Base-by-base conservation (phyloP, 2,797 vertebrate genomes). In the Poecilia gillii region DNA sequence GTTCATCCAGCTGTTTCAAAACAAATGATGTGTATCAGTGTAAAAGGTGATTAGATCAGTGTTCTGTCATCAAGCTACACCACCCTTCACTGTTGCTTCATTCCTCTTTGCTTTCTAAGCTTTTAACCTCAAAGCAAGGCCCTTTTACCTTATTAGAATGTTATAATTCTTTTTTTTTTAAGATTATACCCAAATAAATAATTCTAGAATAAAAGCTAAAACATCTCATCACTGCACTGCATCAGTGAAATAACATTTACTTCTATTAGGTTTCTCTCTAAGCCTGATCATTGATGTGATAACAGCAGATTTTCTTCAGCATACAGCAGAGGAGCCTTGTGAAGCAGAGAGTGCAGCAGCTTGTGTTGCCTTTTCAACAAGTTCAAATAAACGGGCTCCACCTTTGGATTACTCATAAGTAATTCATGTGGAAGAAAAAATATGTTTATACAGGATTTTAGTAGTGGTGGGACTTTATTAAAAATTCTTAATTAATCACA, bases 1-100 rank as follows among this genome's bases (percentile, higher is more conserved):
- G 64, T 64, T 75, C 55, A 73, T 25, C 81, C 80, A 81, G 49
- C 55, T 71, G 25, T 33, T 66, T 73, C 51, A 41, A n/a, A 43
- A 49, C 49, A 71, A n/a, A 71, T 45, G 68, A 71, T 71, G 68
- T 45, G 41, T 45, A 71, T 71, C 77, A 45, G 68, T n/a, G 41
- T 6, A 45, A 43, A 68, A 68, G 23, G 41, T 45, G 68, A 45
- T 76, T 85, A 76, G 41, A 71, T 71, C 68, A 45, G 68, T 6
- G 4, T 45, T 70, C 23, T 43, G 23, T 70, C 66, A 70, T 70
- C 66, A 43, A 14, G 39, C 36, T 43, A 12, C 25, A 16, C 43
- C 31, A 23, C 18, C 1, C 3, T 25, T 71, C 41, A 45, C 68
- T 71, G 41, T 28, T 7, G 25, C 25, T 28, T 14, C 41, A 43